These are phyloP conservation scores for Pica pica DNA, from an alignment of 2,113 vertebrate genomes.

Conservation along the genomic window DNA sequence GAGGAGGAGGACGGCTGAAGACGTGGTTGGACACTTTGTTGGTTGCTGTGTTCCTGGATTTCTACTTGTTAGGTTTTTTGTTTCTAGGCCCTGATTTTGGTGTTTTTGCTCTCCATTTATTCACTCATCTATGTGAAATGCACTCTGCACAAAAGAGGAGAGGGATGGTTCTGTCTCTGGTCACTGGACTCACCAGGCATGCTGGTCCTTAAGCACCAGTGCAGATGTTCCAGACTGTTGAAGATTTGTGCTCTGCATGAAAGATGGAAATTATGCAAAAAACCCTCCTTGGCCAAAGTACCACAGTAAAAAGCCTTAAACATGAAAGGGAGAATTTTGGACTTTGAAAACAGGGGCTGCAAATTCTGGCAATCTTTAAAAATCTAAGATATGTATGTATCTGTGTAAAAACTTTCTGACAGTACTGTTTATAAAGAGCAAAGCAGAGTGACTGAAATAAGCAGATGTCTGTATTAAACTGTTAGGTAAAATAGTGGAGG, in stretches of 20 bases:
- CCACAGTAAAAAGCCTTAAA: background rate
- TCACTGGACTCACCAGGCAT: background rate
- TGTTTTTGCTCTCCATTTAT: background rate
- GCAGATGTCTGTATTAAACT: background rate
- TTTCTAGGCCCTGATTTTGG: background rate
- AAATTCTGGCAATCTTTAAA: background rate
- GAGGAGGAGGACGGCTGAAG: background rate
- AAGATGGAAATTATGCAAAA: background rate
- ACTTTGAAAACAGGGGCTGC: background rate
- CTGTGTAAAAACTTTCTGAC: background rate
- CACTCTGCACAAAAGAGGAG: background rate
- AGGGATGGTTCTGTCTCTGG: background rate
- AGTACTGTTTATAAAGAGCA: background rate
- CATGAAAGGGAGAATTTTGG: background rate
- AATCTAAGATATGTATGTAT: background rate
- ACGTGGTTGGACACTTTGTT: background rate
- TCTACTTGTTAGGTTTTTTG: background rate
- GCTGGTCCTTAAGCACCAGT: accelerated
- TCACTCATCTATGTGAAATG: background rate
- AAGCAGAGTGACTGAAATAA: background rate
- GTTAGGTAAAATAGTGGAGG: background rate
- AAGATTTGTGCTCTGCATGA: background rate
- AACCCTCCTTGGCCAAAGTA: background rate
- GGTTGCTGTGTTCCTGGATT: background rate
- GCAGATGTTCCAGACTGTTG: background rate